Conservation (phyloP, 2,888 invertebrate species). For the Idaea aversata region DNA sequence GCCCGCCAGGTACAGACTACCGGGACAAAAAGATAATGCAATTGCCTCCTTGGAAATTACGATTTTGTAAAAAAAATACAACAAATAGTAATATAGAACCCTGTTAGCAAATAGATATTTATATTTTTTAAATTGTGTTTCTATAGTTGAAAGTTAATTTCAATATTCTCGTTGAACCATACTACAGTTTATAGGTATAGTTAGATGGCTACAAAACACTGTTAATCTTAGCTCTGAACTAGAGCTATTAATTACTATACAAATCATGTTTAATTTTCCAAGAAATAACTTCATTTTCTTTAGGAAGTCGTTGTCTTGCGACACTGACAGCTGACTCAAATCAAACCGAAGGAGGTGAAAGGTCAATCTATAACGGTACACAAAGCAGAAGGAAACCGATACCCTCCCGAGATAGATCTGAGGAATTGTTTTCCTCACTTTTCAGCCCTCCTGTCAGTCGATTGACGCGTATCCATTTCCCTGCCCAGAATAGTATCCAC, state of each 20-base stretch:
- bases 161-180: too few species aligned
- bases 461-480: slow-evolving; percentile 79
- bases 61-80: neutral
- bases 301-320: neutral
- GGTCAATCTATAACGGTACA: slow-evolving; percentile 25
- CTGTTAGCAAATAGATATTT: neutral
- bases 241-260: neutral
- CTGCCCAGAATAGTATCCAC: slow-evolving; percentile 63
- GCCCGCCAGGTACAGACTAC: slow-evolving; percentile 34
- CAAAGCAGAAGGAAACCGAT: slow-evolving; percentile 51
- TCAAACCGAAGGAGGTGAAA: slow-evolving; percentile 23
- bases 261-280: neutral
- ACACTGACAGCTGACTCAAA: slow-evolving; percentile 14
- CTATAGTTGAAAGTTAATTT: too few species aligned
- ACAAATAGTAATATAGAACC: neutral
- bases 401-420: slow-evolving; percentile 61
- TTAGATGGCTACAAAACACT: neutral
- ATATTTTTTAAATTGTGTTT: too few species aligned
- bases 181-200: too few species aligned
- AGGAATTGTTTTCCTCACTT: slow-evolving; percentile 69
- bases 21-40: neutral
- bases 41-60: neutral
- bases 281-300: neutral
- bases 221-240: neutral
- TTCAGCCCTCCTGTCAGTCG: slow-evolving; percentile 50